Evolutionary conservation across 2,888 invertebrate genomes (phyloP), one percentile per base, ranked within the genome.

Genomic region (Crossocerus cetratus): DNA sequence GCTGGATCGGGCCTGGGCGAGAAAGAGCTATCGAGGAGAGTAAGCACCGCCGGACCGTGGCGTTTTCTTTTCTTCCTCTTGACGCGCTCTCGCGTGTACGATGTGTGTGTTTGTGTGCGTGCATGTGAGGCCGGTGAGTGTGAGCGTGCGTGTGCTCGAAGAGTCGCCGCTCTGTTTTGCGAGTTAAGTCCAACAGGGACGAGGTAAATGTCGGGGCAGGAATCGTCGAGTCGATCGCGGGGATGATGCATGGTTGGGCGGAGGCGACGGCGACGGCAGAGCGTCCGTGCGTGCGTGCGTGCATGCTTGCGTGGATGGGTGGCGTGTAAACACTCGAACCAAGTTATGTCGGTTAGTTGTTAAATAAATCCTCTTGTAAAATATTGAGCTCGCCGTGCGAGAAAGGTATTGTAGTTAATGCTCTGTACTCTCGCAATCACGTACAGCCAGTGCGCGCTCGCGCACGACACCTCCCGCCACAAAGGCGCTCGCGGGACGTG

Each of bases 61-160:
- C 68, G 69, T 76, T 74, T 76, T 76, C 73, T 74, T 74, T 69
- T 72, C 78, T 76, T 80, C 72, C 69, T 78, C 70, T 76, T 64
- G 61, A 67, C 76, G 74, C 72, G 80, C 72, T 78, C 78, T 80
- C 70, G 78, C 68, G 32, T 32, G 32, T 32, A 8, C n/a, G n/a
- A n/a, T 32, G 77, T 78, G 80, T 77, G 66, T 75, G 80, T 67
- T 70, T 80, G 79, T 69, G 72, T 80, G 81, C 75, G 75, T 74
- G 77, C 67, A 72, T 32, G 32, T 32, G 32, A 32, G 32, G 11
- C 5, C 32, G 32, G 32, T n/a, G 32, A 32, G 78, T 69, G 65
- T 76, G 67, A 55, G 74, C 71, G 71, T 80, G 80, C 71, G 78
- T 80, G 79, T 75, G 72, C 66, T 72, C 74, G 72, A 79, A 75